These are phyloP conservation scores for Paramormyrops hopkinsi DNA, from an alignment of 2,797 vertebrate genomes.

Conservation along the genomic window DNA sequence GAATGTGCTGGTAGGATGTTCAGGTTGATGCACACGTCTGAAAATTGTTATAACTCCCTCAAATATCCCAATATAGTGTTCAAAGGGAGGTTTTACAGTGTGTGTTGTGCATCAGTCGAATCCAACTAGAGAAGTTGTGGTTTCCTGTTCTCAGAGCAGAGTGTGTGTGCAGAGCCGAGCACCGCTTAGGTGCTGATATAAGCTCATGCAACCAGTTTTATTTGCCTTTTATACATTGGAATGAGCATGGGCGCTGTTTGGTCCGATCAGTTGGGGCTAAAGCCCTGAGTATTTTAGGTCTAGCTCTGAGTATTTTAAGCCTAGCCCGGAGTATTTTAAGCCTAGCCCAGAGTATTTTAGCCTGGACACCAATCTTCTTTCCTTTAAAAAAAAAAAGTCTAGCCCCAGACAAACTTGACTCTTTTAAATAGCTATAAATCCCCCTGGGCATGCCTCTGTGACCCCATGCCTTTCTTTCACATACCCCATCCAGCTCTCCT, in stretches of 20 bases:
- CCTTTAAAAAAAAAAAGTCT: not conserved
- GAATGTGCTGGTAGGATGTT: not conserved
- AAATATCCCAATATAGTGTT: not conserved
- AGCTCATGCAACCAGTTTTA: not conserved
- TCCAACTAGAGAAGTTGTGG: not conserved
- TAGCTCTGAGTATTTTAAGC: not conserved
- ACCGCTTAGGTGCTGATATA: not conserved
- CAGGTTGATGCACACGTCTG: not conserved
- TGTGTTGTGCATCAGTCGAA: not conserved
- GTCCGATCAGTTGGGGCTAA: not conserved
- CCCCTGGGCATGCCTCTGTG: not conserved
- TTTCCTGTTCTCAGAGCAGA: constrained; percentile 1
- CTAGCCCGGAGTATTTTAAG: too few relatives aligned
- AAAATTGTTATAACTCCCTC: not conserved
- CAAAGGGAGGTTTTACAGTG: not conserved
- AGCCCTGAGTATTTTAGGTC: not conserved
- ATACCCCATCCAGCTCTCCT: not conserved
- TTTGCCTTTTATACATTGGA: not conserved
- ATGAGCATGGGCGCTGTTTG: not conserved
- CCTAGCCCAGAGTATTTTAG: not conserved
- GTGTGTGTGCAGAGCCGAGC: not conserved
- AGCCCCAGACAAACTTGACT: too few relatives aligned
- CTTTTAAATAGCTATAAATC: too few relatives aligned
- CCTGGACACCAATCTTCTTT: not conserved
- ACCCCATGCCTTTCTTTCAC: not conserved